A percentile compares a stretch with the other conserved stretches of the same genome.
Conservation (phyloP, 2,797 vertebrate genomes). For the Trichosurus vulpecula region DNA sequence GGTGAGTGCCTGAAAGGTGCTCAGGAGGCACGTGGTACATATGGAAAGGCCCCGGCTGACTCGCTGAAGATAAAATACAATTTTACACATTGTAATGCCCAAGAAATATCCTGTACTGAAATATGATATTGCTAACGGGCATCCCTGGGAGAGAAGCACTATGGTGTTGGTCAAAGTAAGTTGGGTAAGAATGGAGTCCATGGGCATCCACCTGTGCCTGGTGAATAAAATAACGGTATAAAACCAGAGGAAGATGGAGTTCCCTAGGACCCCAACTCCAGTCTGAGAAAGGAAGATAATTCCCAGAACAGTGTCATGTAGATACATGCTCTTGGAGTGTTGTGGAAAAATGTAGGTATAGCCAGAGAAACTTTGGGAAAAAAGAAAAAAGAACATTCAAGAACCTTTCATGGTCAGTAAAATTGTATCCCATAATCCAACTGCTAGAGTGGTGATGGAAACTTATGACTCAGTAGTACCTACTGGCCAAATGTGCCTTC, state of each 20-base stretch:
- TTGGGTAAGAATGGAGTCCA: not conserved
- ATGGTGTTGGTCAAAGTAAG: not conserved
- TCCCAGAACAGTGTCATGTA: too few relatives aligned
- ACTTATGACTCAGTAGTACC: too few relatives aligned
- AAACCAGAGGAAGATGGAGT: not conserved
- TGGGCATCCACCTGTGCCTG: not conserved
- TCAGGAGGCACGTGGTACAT: not conserved
- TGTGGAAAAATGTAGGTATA: too few relatives aligned
- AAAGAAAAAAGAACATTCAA: too few relatives aligned
- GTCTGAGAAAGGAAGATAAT: too few relatives aligned
- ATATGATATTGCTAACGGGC: not conserved
- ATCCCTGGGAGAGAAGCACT: not conserved
- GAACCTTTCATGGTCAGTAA: too few relatives aligned
- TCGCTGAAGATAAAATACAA: not conserved
- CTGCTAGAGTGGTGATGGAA: too few relatives aligned
- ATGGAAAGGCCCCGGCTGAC: not conserved
- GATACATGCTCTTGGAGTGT: too few relatives aligned
- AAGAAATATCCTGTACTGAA: not conserved
- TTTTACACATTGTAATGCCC: not conserved
- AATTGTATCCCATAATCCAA: too few relatives aligned
- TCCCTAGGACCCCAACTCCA: not conserved
- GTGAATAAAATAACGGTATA: not conserved
- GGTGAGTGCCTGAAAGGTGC: not conserved
- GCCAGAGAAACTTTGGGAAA: too few relatives aligned
- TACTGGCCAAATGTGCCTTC: too few relatives aligned